Evolutionary conservation across 1,140 invertebrate species (phyloP).

Genomic region (Leptonema lineaticorne): DNA sequence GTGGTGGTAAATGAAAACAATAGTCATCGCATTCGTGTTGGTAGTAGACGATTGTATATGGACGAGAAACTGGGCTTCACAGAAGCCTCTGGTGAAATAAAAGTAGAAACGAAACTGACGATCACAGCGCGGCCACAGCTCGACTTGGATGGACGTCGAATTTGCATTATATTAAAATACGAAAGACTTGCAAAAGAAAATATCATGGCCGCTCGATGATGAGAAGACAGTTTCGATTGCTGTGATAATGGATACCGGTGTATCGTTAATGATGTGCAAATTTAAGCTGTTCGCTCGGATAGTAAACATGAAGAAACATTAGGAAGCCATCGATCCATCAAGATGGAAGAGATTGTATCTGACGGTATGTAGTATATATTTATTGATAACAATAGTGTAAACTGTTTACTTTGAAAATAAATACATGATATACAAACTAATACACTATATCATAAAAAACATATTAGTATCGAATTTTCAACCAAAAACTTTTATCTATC

Average conservation of each 20-base stretch:
- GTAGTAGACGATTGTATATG: not conserved
- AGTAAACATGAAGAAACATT: not conserved
- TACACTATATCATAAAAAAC: too few relatives aligned
- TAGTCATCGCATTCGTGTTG: too few relatives aligned
- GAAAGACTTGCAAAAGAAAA: not conserved
- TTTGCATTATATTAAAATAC: not conserved
- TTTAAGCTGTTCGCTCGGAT: not conserved
- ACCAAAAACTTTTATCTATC: too few relatives aligned
- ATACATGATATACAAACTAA: too few relatives aligned
- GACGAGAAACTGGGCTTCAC: not conserved
- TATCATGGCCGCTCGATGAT: not conserved
- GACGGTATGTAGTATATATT: not conserved
- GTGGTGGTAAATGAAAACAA: not conserved
- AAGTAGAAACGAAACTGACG: not conserved
- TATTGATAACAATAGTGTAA: not conserved
- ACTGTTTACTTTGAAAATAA: not conserved
- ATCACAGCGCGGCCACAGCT: slow-evolving; percentile 19
- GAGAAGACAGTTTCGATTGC: not conserved
- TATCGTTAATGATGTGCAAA: not conserved
- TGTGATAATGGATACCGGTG: not conserved
- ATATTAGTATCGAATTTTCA: not conserved
- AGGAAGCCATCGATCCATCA: not conserved
- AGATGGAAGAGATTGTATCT: not conserved
- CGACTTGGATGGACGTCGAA: slow-evolving; percentile 18
- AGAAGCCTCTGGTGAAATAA: slow-evolving; percentile 6